Percentiles rank a stretch among this genome's conserved stretches.
Conservation (phyloP, 2,113 vertebrate species). For the Pangasianodon hypophthalmus region DNA sequence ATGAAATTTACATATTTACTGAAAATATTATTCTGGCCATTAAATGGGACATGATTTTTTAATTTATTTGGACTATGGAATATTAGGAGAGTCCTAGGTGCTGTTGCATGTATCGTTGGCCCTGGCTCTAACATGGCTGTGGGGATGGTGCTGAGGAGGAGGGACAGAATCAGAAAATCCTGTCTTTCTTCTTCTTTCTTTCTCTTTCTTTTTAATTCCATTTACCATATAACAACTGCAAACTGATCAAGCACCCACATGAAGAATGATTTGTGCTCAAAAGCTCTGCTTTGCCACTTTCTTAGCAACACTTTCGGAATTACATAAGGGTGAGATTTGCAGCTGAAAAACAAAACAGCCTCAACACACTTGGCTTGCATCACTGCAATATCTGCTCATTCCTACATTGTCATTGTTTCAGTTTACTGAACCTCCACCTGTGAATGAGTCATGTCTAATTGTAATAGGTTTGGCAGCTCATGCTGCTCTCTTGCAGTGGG, state of each 20-base stretch:
- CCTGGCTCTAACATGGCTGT: constrained; percentile 56
- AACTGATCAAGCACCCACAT: constrained; percentile 5
- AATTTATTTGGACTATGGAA: neutral
- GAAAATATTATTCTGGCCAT: neutral
- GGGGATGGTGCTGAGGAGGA: constrained; percentile 28
- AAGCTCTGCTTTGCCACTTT: constrained; percentile 9
- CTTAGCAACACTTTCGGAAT: constrained; percentile 13
- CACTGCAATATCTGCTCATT: neutral
- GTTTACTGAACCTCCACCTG: constrained; percentile 42
- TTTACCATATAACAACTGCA: neutral
- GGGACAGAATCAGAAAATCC: constrained; percentile 42
- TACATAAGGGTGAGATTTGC: constrained; percentile 32
- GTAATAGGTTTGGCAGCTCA: constrained; percentile 43
- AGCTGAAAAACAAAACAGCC: constrained; percentile 19
- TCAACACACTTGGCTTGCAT: constrained; percentile 8
- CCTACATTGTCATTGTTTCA: constrained; percentile 28
- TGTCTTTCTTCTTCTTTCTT: neutral
- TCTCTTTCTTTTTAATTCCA: neutral
- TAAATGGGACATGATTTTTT: constrained; percentile 5
- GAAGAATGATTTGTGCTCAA: neutral
- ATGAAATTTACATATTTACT: constrained; percentile 28
- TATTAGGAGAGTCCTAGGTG: constrained; percentile 49
- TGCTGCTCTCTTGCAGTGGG: constrained; percentile 30
- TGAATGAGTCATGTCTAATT: constrained; percentile 48
- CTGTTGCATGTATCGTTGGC: constrained; percentile 43